Evolutionary conservation across 2,888 invertebrate genomes (phyloP).

Genomic region (Spilarctia lutea): DNA sequence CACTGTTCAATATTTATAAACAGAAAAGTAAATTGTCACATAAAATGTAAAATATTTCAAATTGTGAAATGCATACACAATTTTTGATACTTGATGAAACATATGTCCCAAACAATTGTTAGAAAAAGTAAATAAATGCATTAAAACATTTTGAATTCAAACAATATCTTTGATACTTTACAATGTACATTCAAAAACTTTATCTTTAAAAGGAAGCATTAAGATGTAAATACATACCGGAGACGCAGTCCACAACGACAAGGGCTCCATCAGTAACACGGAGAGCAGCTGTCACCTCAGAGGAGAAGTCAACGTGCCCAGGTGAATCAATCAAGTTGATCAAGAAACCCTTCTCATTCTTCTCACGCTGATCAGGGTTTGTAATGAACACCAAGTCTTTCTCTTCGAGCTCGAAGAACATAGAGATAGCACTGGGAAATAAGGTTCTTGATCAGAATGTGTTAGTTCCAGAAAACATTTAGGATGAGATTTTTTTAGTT

Average conservation of each 20-base stretch:
- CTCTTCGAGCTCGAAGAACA: constrained; percentile 98
- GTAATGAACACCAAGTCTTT: constrained; percentile 98
- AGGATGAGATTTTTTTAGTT: background rate
- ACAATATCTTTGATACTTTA: background rate
- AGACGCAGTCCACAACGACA: constrained; percentile 99
- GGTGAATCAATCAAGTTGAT: constrained; percentile 99
- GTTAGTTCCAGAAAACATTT: background rate
- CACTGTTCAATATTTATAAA: too few relatives aligned
- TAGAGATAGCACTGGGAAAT: constrained; percentile 96
- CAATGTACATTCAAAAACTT: background rate
- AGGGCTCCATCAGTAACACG: constrained; percentile 99
- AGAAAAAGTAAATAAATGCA: too few relatives aligned
- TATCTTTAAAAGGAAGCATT: background rate
- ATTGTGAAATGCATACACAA: background rate
- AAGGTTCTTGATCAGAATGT: constrained; percentile 18
- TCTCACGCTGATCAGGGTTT: constrained; percentile 95
- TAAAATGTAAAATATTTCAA: background rate
- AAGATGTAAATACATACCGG: constrained; percentile 89
- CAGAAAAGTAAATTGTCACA: background rate
- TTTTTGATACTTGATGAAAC: background rate
- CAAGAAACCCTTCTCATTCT: constrained; percentile 97
- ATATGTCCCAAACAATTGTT: background rate
- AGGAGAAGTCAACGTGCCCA: constrained; percentile 99
- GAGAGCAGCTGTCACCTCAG: constrained; percentile 99
- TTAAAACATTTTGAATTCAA: background rate